Evolutionary conservation across 2,113 vertebrate species (phyloP), one percentile per base, ranked within the genome.

Genomic region (Clarias batrachus): DNA sequence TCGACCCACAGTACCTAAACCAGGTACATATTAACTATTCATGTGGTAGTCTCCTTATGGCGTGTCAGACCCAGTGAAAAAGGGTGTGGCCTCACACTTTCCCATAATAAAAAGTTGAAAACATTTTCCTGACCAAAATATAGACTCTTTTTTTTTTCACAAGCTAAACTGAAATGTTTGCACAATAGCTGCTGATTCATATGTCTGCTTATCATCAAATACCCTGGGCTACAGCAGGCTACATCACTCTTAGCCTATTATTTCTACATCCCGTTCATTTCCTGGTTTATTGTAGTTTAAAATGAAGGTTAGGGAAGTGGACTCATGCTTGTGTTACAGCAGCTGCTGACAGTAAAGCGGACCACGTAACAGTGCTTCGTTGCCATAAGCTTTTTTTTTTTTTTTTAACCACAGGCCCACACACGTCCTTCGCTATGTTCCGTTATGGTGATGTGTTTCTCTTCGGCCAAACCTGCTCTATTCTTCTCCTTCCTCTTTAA

Each of bases 401-500:
- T 14, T 86, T 65, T 27, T 57, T 33, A 7, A 76, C 85, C 85
- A 81, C 89, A 89, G 52, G 57, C 62, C 83, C 56, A 78, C 66
- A 81, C 25, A 17, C 14, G 25, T 27, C 27, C 25, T 63, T 71
- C n/a, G 2, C 37, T 52, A 21, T 37, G 23, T 21, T 30, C 52
- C 62, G n/a, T 13, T n/a, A 27, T 5, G 54, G 74, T 27, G 13
- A 54, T 76, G 0, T 19, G 41, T 30, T 66, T 76, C 25, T 68
- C 37, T 74, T 48, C 21, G 0, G 25, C 8, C 19, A 81, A 41
- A 81, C 19, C 37, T n/a, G 56, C 19, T 82, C 30, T 37, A 37
- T 74, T 27, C 54, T 9, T 16, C 4, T 62, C 56, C 92, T 93
- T 94, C 91, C 92, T 94, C 89, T 87, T 85, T 89, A 74, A 33